Evolutionary conservation across 64 coral and sea anemone genomes (phyloP), one percentile per base, ranked within the genome.

Genomic region (Astreopora myriophthalma): DNA sequence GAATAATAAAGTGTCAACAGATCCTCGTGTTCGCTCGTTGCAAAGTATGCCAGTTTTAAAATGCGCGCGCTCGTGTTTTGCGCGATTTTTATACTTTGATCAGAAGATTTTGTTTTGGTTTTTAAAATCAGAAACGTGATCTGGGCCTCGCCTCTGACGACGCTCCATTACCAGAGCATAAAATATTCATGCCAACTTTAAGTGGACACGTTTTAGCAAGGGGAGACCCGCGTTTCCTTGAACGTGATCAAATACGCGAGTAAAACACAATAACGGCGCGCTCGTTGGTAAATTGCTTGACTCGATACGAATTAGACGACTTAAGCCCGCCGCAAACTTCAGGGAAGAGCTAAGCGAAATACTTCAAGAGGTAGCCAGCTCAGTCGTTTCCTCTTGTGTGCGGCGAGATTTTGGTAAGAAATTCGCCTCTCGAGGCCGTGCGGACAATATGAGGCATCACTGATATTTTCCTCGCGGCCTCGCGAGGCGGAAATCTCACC

Each of bases 1-100:
- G 92, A 83, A 74, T 89, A 63, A 64, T 20, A 83, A 38, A 38
- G n/a, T 33, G 79, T 80, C 58, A 62, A 88, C 85, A 80, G 30
- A 24, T 64, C 92, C 55, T 76, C 91, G 85, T 70, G 92, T 73
- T 51, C 60, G 85, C 26, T 34, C 76, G 52, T 34, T 60, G 33
- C 25, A 63, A 33, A 63, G 2, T 35, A 20, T 7, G 32, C 34
- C 34, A 13, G 34, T 22, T 0, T 35, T 64, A 2, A 65, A 64
- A 83, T 38, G 20, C 79, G 79, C 32, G 57, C 33, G 17, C 52
- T 1, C 31, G 17, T 36, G 1, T 83, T 64, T 12, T 24, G 52
- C 19, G 52, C 55, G 57, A 37, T 22, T 33, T 83, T 31, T 39
- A 20, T n/a, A 64, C 1, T 38, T 64, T 57, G 20, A 64, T 37